Base-by-base conservation (phyloP, 2,888 invertebrate species). In the Dryobota labecula region DNA sequence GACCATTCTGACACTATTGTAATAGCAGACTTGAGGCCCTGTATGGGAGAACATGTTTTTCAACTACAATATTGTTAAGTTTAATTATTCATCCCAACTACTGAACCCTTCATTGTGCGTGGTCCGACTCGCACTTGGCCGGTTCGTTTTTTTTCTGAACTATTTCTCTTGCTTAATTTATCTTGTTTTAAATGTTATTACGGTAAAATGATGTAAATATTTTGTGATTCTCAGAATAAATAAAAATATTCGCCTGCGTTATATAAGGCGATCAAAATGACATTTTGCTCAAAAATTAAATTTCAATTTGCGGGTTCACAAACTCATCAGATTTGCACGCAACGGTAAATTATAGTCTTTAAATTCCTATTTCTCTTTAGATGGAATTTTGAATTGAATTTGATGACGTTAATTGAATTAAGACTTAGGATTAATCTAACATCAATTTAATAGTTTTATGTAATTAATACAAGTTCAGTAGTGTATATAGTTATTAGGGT, bases 301-400 rank as follows among this genome's bases (percentile, higher is more conserved):
- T 66, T 70, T 66, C 47, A 62, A 66, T 82, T 70, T 70, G 45
- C 62, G 43, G 36, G 47, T 30, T 58, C 30, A 82, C 36, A 45
- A 82, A 53, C 62, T 70, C 61, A 62, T 82, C 56, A 65, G 57
- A 82, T 82, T 66, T 53, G 33, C 49, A 66, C 61, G 64, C 61
- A 64, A 70, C 56, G 24, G n/a, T 70, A 47, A 69, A 65, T 65
- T 65, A 51, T 53, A 53, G 51, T 33, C 18, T 62, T 53, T 36
- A 58, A 77, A 78, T 56, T 56, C 54, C 51, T 70, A 30, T 30
- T 76, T 82, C 30, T 15, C 33, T 30, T 38, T 49, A 36, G 8
- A 65, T 76, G 45, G 36, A 56, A 70, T 43, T 70, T 61, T 57
- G 51, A 61, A 69, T 51, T 65, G 45, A 64, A 76, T 69, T 76